phyloP scores from a whole-genome alignment of 2,888 invertebrate species.

The Heliconius cydno region DNA sequence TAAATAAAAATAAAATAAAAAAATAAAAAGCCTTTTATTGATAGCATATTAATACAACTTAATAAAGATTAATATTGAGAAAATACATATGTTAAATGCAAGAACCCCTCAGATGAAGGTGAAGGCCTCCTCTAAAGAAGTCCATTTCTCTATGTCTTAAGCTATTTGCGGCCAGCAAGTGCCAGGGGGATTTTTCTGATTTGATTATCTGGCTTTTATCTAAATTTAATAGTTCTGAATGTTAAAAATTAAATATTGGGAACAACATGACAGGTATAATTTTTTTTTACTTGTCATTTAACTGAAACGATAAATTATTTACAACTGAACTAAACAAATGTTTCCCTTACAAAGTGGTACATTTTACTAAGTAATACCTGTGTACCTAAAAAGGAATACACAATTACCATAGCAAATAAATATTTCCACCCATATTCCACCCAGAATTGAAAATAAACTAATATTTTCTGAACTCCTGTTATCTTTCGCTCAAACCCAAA shows the following conservation, averaged over 20 bases:
- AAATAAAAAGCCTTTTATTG: too few relatives aligned
- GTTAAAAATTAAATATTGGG: too few relatives aligned
- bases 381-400: not conserved
- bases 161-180: too few relatives aligned
- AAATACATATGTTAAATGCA: too few relatives aligned
- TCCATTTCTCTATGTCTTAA: too few relatives aligned
- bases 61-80: too few relatives aligned
- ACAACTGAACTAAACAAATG: not conserved
- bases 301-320: not conserved
- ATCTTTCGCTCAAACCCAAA: conserved; percentile 8
- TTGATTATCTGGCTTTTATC: not conserved
- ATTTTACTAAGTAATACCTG: not conserved
- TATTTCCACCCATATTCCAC: not conserved
- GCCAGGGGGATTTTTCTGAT: too few relatives aligned
- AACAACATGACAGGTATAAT: not conserved
- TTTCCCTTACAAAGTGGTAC: not conserved
- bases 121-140: too few relatives aligned
- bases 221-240: not conserved
- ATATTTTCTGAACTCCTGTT: conserved; percentile 2
- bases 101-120: too few relatives aligned
- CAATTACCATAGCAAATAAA: not conserved
- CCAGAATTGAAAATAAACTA: not conserved
- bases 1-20: too few relatives aligned
- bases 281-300: not conserved
- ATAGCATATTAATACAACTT: too few relatives aligned